Evolutionary conservation across 1,140 invertebrate species (phyloP), one percentile per base, ranked within the genome.

Genomic region (Habropoda laboriosa): DNA sequence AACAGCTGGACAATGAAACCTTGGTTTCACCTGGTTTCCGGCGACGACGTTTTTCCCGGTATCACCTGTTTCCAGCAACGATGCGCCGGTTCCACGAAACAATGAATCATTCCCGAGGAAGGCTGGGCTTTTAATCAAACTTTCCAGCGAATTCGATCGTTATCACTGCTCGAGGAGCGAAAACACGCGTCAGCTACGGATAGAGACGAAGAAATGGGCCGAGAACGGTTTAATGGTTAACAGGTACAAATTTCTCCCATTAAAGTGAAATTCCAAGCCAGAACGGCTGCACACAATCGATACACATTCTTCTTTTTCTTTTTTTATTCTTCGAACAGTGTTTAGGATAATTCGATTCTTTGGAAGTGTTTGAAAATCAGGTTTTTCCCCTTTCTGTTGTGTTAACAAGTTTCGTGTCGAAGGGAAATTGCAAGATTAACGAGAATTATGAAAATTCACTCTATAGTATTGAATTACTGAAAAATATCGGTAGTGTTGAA

Each of bases 221-320:
- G 81, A 68, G 68, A 79, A 73, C 78, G 42, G 55, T 80, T 72
- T 83, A 84, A 63, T 53, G 60, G 55, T 73, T 85, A 76, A 86
- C 53, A 58, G 60, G 40, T 79, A 82, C 83, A 58, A 79, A 78
- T 85, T 85, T 85, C 84, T 68, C 71, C 73, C 66, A 85, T 86
- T 86, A 85, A 77, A 82, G 67, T 72, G 80, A 86, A 78, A 86
- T 79, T 76, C 58, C 72, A 47, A 38, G n/a, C 16, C 47, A 51
- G 30, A 42, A 18, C 49, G 27, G 13, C 21, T 8, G 24, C 30
- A 8, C 24, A 12, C 47, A 53, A 79, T 53, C 47, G 57, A 72
- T 72, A 53, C 55, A 21, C 27, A n/a, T 63, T 45, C 64, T 30
- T 57, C 21, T 40, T 49, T 72, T n/a, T n/a, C n/a, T n/a, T n/a